phyloP scores from a whole-genome alignment of 2,113 vertebrate species.

The Phrynosoma platyrhinos region DNA sequence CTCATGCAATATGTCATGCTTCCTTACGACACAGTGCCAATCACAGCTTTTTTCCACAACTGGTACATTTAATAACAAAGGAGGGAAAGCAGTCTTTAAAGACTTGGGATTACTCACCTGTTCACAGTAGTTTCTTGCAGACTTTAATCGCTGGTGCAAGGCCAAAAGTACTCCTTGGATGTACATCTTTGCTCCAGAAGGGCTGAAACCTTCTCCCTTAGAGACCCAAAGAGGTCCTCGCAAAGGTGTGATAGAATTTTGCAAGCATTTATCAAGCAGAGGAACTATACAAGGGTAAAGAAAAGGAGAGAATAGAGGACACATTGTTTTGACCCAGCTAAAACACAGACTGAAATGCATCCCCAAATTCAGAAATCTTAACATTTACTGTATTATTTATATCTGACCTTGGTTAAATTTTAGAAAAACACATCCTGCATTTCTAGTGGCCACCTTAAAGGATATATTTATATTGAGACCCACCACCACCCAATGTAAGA shows the following conservation, averaged over 20 bases:
- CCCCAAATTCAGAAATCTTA: constrained; percentile 70
- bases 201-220: constrained; percentile 79
- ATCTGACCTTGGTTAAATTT: constrained; percentile 81
- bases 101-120: constrained; percentile 80
- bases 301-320: constrained; percentile 52
- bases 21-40: constrained; percentile 69
- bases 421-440: constrained; percentile 78
- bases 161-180: constrained; percentile 76
- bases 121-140: constrained; percentile 74
- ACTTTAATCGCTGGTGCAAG: constrained; percentile 71
- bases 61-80: constrained; percentile 61
- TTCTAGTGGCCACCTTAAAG: constrained; percentile 84
- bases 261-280: constrained; percentile 80
- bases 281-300: constrained; percentile 63
- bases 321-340: constrained; percentile 70
- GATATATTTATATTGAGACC: constrained; percentile 83
- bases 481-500: constrained; percentile 77
- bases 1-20: constrained; percentile 67
- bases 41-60: constrained; percentile 42
- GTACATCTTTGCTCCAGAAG: constrained; percentile 76
- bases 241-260: constrained; percentile 78
- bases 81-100: constrained; percentile 68
- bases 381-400: constrained; percentile 79
- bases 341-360: constrained; percentile 69
- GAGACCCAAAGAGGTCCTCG: constrained; percentile 77